Evolutionary conservation across 2,797 vertebrate genomes (phyloP).

Genomic region (Danio kyathit): DNA sequence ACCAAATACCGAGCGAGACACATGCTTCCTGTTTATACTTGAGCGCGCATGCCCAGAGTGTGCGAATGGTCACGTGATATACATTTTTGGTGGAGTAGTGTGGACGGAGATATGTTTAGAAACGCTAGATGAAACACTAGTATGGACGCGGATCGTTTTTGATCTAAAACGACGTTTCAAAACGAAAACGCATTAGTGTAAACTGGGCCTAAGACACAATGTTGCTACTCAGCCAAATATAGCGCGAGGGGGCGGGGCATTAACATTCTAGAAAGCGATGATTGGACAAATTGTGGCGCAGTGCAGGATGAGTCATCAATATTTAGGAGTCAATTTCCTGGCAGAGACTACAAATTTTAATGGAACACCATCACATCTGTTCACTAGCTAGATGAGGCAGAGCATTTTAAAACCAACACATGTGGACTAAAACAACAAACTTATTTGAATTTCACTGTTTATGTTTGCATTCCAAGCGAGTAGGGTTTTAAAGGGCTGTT

Average conservation of each 20-base stretch:
- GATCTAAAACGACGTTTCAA: too few species aligned
- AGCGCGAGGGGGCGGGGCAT: not conserved
- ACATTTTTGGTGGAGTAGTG: too few species aligned
- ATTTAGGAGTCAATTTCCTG: not conserved
- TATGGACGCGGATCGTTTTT: too few species aligned
- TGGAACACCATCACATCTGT: not conserved
- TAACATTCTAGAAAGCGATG: not conserved
- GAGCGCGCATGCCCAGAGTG: too few species aligned
- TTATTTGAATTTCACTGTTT: not conserved
- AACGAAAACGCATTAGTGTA: too few species aligned
- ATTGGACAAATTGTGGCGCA: not conserved
- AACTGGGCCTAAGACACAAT: too few species aligned
- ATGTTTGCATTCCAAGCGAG: conserved; percentile 10
- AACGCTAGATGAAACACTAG: too few species aligned
- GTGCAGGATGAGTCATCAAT: conserved; percentile 5
- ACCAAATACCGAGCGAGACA: too few species aligned
- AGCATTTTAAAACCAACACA: not conserved
- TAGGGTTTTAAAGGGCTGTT: conserved; percentile 11
- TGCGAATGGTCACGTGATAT: too few species aligned
- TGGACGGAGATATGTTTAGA: too few species aligned
- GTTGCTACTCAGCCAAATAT: not conserved
- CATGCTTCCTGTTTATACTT: too few species aligned
- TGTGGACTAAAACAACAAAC: not conserved
- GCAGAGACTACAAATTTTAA: not conserved
- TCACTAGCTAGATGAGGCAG: not conserved